phyloP scores from a whole-genome alignment of 2,113 vertebrate genomes.

The Eolophus roseicapilla region DNA sequence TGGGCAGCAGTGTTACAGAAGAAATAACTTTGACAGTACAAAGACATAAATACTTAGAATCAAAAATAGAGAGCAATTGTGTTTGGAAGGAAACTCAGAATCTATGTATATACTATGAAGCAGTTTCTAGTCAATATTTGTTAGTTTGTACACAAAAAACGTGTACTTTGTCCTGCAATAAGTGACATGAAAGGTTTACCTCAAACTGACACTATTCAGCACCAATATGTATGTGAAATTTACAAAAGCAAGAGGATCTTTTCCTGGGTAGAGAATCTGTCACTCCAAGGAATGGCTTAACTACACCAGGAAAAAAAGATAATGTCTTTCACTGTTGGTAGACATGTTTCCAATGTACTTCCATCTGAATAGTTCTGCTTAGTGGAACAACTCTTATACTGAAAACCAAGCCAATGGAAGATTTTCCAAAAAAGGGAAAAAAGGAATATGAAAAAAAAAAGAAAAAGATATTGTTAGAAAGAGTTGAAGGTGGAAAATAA shows the following conservation, averaged over 20 bases:
- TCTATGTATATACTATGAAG: not conserved
- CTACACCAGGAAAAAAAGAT: not conserved
- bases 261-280: not conserved
- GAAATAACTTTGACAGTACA: not conserved
- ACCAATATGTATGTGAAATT: not conserved
- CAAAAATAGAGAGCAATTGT: not conserved
- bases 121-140: not conserved
- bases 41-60: not conserved
- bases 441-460: not conserved
- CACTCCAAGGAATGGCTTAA: not conserved
- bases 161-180: not conserved
- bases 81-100: not conserved
- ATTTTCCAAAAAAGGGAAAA: not conserved
- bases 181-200: not conserved
- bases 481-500: not conserved
- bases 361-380: not conserved
- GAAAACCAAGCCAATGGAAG: not conserved
- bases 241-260: not conserved
- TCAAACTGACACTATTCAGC: not conserved
- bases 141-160: not conserved
- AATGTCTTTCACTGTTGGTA: not conserved
- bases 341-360: not conserved
- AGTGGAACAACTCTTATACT: not conserved
- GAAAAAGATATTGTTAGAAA: not conserved
- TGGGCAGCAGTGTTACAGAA: not conserved